These are phyloP conservation scores for Drosophila quinaria DNA, from an alignment of 2,888 invertebrate genomes.

Conservation along the genomic window DNA sequence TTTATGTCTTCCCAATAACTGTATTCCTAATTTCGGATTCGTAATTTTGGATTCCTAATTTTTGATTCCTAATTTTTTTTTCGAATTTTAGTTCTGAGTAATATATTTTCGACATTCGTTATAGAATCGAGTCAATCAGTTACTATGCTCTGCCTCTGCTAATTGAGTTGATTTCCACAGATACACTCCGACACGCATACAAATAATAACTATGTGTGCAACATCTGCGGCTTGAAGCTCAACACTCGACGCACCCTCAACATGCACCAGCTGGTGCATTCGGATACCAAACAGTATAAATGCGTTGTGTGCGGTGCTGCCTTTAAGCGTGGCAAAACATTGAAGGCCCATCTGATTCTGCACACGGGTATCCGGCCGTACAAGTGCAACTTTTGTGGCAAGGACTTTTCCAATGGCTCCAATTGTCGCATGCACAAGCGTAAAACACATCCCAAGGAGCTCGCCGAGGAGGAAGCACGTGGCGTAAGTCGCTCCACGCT, in stretches of 20 bases:
- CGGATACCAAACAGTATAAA: constrained; percentile 83
- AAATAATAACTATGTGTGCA: constrained; percentile 85
- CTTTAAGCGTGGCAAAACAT: constrained; percentile 85
- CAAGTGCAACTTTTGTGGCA: constrained; percentile 84
- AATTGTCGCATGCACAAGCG: constrained; percentile 86
- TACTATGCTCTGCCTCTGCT: background rate
- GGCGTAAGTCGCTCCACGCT: constrained; percentile 79
- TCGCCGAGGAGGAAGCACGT: constrained; percentile 84
- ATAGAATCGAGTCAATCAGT: too few relatives aligned
- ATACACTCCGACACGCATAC: constrained; percentile 86
- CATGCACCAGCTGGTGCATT: constrained; percentile 86
- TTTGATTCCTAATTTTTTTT: too few relatives aligned
- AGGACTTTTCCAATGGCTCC: constrained; percentile 85
- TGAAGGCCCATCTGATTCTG: constrained; percentile 85
- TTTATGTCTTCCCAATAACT: too few relatives aligned
- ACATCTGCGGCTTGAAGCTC: constrained; percentile 84
- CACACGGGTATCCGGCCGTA: constrained; percentile 85
- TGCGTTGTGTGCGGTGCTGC: constrained; percentile 84
- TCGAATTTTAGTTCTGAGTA: too few relatives aligned
- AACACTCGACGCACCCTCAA: constrained; percentile 86
- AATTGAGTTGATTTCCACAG: constrained; percentile 37
- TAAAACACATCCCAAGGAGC: constrained; percentile 83
- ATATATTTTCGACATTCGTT: too few relatives aligned
- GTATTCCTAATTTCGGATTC: too few relatives aligned
- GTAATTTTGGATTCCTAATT: too few relatives aligned